phyloP scores from a whole-genome alignment of 2,797 vertebrate species.

The Poeciliopsis presidionis region DNA sequence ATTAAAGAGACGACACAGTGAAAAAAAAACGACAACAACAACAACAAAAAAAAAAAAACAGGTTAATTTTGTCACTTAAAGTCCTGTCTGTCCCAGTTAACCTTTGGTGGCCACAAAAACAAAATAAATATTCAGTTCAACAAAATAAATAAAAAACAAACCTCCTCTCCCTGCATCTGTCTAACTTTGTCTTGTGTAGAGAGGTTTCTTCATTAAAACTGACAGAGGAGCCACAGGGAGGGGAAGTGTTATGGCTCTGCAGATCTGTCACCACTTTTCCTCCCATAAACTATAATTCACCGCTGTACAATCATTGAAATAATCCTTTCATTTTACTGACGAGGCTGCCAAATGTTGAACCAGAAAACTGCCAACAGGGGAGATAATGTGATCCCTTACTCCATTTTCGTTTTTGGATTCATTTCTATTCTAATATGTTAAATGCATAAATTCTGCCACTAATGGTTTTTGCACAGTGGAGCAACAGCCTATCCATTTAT shows the following conservation, averaged over 20 bases:
- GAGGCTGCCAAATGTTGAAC: slow-evolving; percentile 81
- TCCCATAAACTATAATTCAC: slow-evolving; percentile 75
- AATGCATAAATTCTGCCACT: slow-evolving; percentile 78
- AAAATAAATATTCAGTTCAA: slow-evolving; percentile 36
- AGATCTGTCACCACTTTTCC: slow-evolving; percentile 77
- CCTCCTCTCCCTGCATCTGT: slow-evolving; percentile 30
- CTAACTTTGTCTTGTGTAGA: slow-evolving; percentile 54
- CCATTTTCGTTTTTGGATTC: slow-evolving; percentile 73
- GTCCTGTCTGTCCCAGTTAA: slow-evolving; percentile 38
- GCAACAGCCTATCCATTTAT: slow-evolving; percentile 70
- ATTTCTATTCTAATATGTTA: slow-evolving; percentile 80
- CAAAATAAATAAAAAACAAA: slow-evolving; percentile 63
- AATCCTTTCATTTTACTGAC: slow-evolving; percentile 79
- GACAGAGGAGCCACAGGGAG: slow-evolving; percentile 76
- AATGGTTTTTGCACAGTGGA: slow-evolving; percentile 76
- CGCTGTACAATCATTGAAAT: slow-evolving; percentile 77
- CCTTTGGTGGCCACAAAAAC: slow-evolving; percentile 35
- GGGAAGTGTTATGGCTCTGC: slow-evolving; percentile 73
- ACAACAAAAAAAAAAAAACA: slow-evolving; percentile 1
- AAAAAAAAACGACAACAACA: slow-evolving; percentile 12
- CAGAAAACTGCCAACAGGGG: slow-evolving; percentile 75
- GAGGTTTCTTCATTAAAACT: slow-evolving; percentile 80
- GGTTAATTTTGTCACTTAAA: slow-evolving; percentile 29
- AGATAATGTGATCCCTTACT: slow-evolving; percentile 75
- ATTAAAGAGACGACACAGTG: slow-evolving; percentile 56